These are phyloP conservation scores for Theristus sp. DNA, from an alignment of 2,888 invertebrate genomes.

Conservation along the genomic window DNA sequence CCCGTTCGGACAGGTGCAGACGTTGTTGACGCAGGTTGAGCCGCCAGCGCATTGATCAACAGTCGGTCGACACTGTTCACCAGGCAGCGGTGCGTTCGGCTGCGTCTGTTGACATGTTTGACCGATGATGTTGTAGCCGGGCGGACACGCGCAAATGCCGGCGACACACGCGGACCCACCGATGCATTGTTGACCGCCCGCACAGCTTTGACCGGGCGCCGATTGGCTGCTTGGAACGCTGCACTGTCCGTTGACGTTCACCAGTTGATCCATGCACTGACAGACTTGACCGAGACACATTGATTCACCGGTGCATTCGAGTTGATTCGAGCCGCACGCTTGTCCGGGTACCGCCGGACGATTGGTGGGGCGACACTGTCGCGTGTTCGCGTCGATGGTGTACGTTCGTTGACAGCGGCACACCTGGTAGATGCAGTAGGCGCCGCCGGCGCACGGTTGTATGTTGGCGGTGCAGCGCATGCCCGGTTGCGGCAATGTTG, in stretches of 20 bases:
- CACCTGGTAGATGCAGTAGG: background rate
- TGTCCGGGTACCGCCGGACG: background rate
- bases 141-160: background rate
- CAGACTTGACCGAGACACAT: background rate
- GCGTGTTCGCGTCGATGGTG: background rate
- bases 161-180: background rate
- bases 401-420: background rate
- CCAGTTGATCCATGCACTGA: background rate
- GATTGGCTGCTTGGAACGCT: background rate
- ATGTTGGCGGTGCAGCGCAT: background rate
- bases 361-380: background rate
- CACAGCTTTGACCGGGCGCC: background rate
- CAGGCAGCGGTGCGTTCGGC: constrained; percentile 8
- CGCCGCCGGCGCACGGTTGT: constrained; percentile 2
- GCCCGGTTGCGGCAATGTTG: background rate
- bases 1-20: background rate
- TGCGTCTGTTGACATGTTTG: background rate
- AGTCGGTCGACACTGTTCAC: background rate
- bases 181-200: background rate
- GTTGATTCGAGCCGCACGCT: background rate
- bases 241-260: background rate
- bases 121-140: background rate
- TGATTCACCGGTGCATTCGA: background rate
- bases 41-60: constrained; percentile 9
- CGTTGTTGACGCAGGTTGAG: constrained; percentile 5